Conservation (phyloP, 2,113 vertebrate species). For the Mustelus asterias region DNA sequence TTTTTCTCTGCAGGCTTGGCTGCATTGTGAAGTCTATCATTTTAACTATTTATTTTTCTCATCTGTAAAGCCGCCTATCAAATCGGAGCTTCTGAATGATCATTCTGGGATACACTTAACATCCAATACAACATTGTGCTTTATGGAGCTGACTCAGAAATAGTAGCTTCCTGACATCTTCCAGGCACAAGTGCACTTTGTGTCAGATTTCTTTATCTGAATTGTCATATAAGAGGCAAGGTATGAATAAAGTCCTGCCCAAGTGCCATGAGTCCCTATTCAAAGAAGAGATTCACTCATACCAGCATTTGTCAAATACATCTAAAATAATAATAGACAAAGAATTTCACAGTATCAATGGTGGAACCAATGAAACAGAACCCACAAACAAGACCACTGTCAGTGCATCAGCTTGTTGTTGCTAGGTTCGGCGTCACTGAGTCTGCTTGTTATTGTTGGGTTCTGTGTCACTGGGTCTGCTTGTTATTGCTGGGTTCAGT, state of each 20-base stretch:
- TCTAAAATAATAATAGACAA: not conserved
- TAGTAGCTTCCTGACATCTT: not conserved
- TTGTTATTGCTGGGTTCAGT: too few species aligned
- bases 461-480: too few species aligned
- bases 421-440: too few species aligned
- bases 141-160: not conserved
- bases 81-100: not conserved
- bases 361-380: not conserved
- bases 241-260: not conserved
- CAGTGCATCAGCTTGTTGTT: too few species aligned
- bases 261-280: not conserved
- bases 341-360: not conserved
- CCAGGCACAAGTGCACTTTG: not conserved
- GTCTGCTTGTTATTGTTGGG: too few species aligned
- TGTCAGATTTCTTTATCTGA: not conserved
- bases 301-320: not conserved
- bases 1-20: not conserved
- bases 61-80: not conserved
- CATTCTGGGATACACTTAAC: not conserved
- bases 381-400: not conserved
- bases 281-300: not conserved
- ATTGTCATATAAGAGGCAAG: not conserved
- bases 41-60: not conserved
- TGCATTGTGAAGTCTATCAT: not conserved
- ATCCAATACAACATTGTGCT: not conserved